Base-by-base conservation (phyloP, 2,888 invertebrate species). In the Pollenia amentaria region DNA sequence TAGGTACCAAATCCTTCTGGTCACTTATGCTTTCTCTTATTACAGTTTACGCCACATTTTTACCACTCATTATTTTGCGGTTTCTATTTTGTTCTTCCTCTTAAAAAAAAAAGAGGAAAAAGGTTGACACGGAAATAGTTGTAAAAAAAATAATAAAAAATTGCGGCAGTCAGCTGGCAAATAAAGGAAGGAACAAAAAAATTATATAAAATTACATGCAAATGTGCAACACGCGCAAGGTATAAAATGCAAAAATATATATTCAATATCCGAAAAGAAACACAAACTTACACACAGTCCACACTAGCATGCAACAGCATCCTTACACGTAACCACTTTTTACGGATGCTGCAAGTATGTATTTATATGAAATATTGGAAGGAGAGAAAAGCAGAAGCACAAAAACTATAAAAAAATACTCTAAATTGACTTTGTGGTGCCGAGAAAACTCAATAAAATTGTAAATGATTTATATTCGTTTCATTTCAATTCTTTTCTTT, bases 401-500 rank as follows among this genome's bases (percentile, higher is more conserved):
- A 38, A 21, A 29, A 21, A 60, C 38, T 14, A 60, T 7, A 60
- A 57, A 70, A 76, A 76, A 62, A 65, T 69, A 70, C 14, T 86
- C 38, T 69, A 79, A 82, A 86, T 82, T 86, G 82, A 64, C 78
- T 82, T 79, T 82, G 78, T 86, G 85, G 85, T 82, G 82, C 85
- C 85, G 82, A 60, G 64, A 78, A 86, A 86, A 75, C 75, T 79
- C 85, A 82, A 86, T 86, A 82, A 86, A 86, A 82, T 75, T 69
- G 57, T 75, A 86, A 86, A 78, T 82, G 64, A 86, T 82, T 86
- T 86, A 82, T 82, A 73, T 38, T 38, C 48, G 38, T 51, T 48
- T 70, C 53, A 9, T 67, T 44, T 55, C 21, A 29, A 62, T 62
- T 53, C 16, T 44, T 0, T 78, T 69, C 11, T 21, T 62, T 10